Base-by-base conservation (phyloP, 2,888 invertebrate species). In the Nomada ferruginata region DNA sequence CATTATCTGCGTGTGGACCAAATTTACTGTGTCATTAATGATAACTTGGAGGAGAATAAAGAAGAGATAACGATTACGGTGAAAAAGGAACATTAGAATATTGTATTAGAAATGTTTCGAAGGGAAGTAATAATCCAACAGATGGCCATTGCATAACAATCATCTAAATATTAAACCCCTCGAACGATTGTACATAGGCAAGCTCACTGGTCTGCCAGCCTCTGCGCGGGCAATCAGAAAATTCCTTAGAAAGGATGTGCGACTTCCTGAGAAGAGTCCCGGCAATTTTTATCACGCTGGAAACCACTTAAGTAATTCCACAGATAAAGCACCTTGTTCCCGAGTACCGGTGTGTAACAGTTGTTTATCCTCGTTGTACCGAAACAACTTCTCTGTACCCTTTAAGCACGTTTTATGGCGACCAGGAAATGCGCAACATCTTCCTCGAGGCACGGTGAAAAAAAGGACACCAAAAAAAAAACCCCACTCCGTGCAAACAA, bases 211-310 rank as follows among this genome's bases (percentile, higher is more conserved):
- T 53, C 23, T 36, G 64, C 64, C 50, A 15, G 52, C 36, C 52
- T 18, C 15, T 20, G 18, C 18, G 50, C 42, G 61, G 11, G 78
- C 78, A 80, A 80, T 80, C 78, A 80, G 60, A 83, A 70, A 70
- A 80, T 76, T 59, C 65, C 59, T 47, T 23, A 9, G 55, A 64
- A 72, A 79, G 86, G 86, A 85, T 75, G 70, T 70, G 64, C 47
- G n/a, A 71, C 70, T 86, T 86, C 84, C 78, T 76, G 76, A 65
- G 65, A 82, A 50, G 47, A 69, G 61, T 72, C 44, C 9, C 70
- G 76, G 59, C 55, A 82, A 84, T 63, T 64, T 66, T 82, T 86
- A 82, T 86, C 81, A 64, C 70, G 5, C 20, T 20, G 44, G 23
- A 61, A 81, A 76, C 77, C 76, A 60, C 70, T 73, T 64, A 77